phyloP scores from a whole-genome alignment of 2,113 vertebrate genomes.

The Crotalus helleri region DNA sequence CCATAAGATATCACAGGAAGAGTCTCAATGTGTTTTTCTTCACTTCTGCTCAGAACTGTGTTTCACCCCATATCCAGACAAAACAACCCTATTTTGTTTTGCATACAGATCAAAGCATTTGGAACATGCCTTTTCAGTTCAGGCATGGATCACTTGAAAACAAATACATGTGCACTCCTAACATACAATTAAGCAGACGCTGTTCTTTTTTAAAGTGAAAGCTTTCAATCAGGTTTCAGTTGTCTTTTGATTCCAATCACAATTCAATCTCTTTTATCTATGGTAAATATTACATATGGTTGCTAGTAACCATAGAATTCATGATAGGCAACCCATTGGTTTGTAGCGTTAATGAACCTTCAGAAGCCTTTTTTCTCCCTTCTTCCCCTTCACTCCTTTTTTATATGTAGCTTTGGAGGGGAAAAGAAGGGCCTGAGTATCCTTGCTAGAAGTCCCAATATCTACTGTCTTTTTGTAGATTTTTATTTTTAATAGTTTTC shows the following conservation, averaged over 20 bases:
- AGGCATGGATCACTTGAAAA: not conserved
- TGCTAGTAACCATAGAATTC: not conserved
- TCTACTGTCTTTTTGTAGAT: not conserved
- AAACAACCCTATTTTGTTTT: no score
- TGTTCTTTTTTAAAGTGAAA: not conserved
- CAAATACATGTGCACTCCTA: not conserved
- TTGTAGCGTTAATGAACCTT: not conserved
- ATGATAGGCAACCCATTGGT: not conserved
- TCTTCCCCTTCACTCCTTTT: not conserved
- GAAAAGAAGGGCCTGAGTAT: not conserved
- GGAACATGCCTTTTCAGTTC: not conserved
- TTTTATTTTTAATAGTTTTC: not conserved
- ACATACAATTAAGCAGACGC: not conserved
- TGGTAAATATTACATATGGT: not conserved
- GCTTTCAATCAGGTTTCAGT: not conserved
- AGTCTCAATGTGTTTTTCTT: not conserved
- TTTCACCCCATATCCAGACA: not conserved
- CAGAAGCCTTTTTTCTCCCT: not conserved
- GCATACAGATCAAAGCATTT: not conserved
- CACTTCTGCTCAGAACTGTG: not conserved
- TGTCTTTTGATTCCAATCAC: not conserved
- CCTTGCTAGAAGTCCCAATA: not conserved
- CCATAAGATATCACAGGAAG: not conserved
- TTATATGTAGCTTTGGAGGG: not conserved
- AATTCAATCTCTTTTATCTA: not conserved